These are phyloP conservation scores for Caenorhabditis sulstoni DNA, from an alignment of 2,888 invertebrate species.

Conservation along the genomic window DNA sequence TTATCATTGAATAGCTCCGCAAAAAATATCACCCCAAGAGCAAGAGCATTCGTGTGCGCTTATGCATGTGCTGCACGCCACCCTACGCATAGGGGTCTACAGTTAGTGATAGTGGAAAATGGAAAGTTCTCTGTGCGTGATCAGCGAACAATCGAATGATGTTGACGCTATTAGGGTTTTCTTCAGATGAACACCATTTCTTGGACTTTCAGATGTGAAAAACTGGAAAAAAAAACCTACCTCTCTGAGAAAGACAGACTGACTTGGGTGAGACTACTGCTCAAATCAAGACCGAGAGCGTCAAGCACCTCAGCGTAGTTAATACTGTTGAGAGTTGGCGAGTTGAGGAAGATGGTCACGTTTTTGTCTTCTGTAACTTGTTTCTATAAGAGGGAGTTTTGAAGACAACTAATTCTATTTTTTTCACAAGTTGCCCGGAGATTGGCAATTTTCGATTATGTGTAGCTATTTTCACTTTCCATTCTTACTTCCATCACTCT, in stretches of 20 bases:
- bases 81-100: neutral
- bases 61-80: conserved; percentile 37
- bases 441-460: too few species aligned
- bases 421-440: neutral
- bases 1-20: conserved; percentile 27
- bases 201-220: too few species aligned
- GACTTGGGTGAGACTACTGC: conserved; percentile 42
- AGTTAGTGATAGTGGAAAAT: conserved; percentile 4
- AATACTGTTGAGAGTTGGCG: conserved; percentile 30
- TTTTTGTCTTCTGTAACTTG: conserved; percentile 29
- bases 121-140: conserved; percentile 52
- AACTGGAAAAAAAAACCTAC: conserved; percentile 15
- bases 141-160: conserved; percentile 46
- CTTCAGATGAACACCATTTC: neutral
- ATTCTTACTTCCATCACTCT: conserved; percentile 12
- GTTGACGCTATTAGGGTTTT: neutral
- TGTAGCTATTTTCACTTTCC: neutral
- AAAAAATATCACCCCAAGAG: conserved; percentile 52
- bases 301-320: conserved; percentile 50
- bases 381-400: neutral
- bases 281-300: conserved; percentile 35
- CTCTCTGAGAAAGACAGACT: conserved; percentile 38
- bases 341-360: conserved; percentile 44
- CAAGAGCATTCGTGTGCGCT: conserved; percentile 44
- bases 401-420: neutral